These are phyloP conservation scores for Aphelocoma coerulescens DNA, from an alignment of 2,113 vertebrate genomes.

Conservation along the genomic window DNA sequence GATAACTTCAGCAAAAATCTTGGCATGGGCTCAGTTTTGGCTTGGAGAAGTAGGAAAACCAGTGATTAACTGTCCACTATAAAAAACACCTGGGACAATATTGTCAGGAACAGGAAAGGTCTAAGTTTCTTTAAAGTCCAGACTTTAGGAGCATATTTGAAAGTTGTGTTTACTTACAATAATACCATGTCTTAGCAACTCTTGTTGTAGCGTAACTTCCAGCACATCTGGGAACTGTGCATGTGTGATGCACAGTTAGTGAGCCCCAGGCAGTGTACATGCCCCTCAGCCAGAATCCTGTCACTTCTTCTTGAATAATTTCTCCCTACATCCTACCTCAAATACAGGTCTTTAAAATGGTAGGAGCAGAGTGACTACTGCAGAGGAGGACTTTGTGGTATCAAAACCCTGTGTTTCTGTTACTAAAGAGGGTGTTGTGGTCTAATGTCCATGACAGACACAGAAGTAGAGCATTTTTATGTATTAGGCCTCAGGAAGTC, in stretches of 20 bases:
- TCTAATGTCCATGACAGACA: neutral
- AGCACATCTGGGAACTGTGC: fast-evolving
- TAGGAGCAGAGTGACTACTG: neutral
- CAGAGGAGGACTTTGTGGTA: fast-evolving
- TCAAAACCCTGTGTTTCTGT: neutral
- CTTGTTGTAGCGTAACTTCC: neutral
- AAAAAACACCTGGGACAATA: neutral
- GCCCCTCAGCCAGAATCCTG: neutral
- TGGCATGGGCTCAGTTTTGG: neutral
- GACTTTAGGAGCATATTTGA: neutral
- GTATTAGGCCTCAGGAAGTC: neutral
- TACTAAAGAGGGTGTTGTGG: neutral
- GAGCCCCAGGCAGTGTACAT: neutral
- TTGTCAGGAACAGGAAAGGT: neutral
- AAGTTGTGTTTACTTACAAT: neutral
- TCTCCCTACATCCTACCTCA: neutral
- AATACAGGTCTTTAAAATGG: neutral
- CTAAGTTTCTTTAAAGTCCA: neutral
- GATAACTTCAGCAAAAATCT: neutral
- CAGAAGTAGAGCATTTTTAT: neutral
- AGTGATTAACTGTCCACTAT: neutral
- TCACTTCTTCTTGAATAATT: neutral
- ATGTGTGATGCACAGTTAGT: neutral
- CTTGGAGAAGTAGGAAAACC: neutral
- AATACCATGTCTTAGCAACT: neutral